Percentiles rank a stretch among this genome's conserved stretches.
Evolutionary conservation across 1,140 invertebrate genomes (phyloP).

Genomic region (Leguminivora glycinivorella): DNA sequence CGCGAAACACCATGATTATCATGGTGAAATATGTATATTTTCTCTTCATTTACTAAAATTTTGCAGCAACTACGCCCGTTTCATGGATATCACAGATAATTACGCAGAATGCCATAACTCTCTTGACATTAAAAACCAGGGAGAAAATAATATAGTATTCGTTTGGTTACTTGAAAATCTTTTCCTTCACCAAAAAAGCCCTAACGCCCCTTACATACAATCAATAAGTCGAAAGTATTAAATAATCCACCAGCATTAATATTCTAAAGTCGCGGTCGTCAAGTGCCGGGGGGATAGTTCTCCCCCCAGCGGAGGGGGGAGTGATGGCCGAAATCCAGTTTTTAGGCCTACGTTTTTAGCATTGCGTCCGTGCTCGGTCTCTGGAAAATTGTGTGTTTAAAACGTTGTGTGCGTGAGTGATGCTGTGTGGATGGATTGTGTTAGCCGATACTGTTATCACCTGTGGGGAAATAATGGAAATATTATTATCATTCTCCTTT

Average conservation of each 20-base stretch:
- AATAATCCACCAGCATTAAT: constrained; percentile 73
- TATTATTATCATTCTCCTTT: too few species aligned
- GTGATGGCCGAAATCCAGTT: constrained; percentile 61
- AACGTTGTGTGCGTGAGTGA: not conserved
- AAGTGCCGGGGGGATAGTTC: constrained; percentile 68
- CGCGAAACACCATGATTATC: too few species aligned
- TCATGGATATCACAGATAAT: too few species aligned
- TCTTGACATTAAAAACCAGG: too few species aligned
- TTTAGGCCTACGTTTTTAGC: constrained; percentile 75
- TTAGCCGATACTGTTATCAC: not conserved
- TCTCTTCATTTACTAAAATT: too few species aligned
- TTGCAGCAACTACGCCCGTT: too few species aligned
- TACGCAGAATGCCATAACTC: too few species aligned
- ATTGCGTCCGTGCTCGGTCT: constrained; percentile 58
- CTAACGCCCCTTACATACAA: constrained; percentile 29
- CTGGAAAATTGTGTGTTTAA: constrained; percentile 60
- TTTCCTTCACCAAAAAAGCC: not conserved
- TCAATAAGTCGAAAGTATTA: constrained; percentile 51
- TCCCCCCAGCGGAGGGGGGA: constrained; percentile 34
- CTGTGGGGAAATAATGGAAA: too few species aligned
- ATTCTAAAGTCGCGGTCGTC: constrained; percentile 70
- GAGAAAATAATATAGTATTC: too few species aligned
- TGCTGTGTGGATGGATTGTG: not conserved
- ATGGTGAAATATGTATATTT: too few species aligned
- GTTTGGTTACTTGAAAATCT: too few species aligned